Base-by-base conservation (phyloP, 2,888 invertebrate species). In the Trypoxylon attenuatum region DNA sequence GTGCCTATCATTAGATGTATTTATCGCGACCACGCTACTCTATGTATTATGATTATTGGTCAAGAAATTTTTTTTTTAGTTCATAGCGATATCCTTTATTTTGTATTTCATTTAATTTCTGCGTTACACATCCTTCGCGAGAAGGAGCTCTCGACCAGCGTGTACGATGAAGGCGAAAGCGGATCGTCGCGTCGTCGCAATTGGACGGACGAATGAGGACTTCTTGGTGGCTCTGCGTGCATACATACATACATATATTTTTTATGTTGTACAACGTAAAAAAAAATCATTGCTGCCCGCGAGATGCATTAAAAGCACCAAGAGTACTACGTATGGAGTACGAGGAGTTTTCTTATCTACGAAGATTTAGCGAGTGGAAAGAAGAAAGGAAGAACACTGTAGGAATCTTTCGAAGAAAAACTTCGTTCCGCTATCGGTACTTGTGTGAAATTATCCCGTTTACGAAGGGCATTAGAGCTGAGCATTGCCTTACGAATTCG, bases 1-100 rank as follows among this genome's bases (percentile, higher is more conserved):
- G 86, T 86, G 86, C 86, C 85, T 85, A 83, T 80, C 82, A 79
- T 82, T 85, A 85, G 79, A 84, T 68, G 69, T 81, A 78, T 80
- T 83, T 83, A 79, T 79, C 76, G 74, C 63, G 70, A 79, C 71
- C 70, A 75, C 57, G 71, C 58, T 79, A 77, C 59, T n/a, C n/a
- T 73, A 73, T 73, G 67, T 61, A 61, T 67, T 64, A 70, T 52
- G 59, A 61, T 76, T 74, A 71, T 61, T 22, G 64, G 54, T 69
- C 62, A 54, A 63, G 64, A 66, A 73, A 66, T 66, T 69, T 65
- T 60, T 66, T 69, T 54, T 50, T 69, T 77, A 74, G 73, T 76
- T 76, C 57, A 57, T 76, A 77, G 63, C 42, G 19, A 43, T 58
- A 66, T 52, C 47, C 58, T 49, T 61, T 71, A 57, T 22, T 56